Evolutionary conservation across 2,888 invertebrate species (phyloP), one percentile per base, ranked within the genome.

Genomic region (Thecophora atra): DNA sequence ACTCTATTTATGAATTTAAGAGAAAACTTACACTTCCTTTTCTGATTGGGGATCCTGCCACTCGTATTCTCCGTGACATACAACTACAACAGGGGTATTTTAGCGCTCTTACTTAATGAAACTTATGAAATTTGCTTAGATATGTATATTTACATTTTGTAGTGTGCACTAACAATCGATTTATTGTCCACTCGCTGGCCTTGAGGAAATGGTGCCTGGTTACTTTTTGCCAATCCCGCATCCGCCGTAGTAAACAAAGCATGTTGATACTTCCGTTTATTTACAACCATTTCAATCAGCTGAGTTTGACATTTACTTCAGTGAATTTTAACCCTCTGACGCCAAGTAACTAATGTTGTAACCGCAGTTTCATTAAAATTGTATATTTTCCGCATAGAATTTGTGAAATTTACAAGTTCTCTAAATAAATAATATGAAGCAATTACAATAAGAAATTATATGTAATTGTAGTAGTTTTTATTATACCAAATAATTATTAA

Each of bases 31-130:
- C 96, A 97, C 90, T 90, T 98, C 96, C 79, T 94, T 94, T 80
- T 94, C 93, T 0, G 93, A 92, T 86, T 94, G 94, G 4, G 98
- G 96, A 85, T 98, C 96, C 87, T 95, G 90, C 92, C 92, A 94
- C 88, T 98, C 98, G 85, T 93, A 97, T 87, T 94, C 94, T n/a
- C 94, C 94, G 82, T 93, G 93, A 30, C 76, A 76, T 42, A 79
- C 67, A 15, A 52, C 84, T 85, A 74, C 17, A 15, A 44, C 65
- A 17, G 47, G 1, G 13, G 8, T 47, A 30, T 17, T 51, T 72
- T 58, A 37, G 37, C 6, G 7, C 11, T 6, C 1, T 6, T 11
- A 37, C 37, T 37, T 37, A 11, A 37, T 37, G 11, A n/a, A 11
- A n/a, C 13, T 28, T 69, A 0, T 54, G 2, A 37, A 28, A 62